Conservation (phyloP, 2,797 vertebrate species). For the Acipenser transmontanus region DNA sequence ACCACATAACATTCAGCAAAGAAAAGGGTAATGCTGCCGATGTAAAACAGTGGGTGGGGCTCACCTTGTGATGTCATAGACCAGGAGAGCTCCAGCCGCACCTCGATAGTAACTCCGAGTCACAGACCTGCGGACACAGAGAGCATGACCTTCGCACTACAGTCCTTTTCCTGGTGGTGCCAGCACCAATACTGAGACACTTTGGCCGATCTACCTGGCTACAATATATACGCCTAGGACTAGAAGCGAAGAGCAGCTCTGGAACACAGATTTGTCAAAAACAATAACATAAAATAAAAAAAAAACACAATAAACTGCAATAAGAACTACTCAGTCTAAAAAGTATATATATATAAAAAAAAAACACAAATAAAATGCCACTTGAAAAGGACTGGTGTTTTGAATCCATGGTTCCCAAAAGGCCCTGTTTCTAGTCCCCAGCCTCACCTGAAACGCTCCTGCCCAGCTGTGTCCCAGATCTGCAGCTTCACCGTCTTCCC, state of each 20-base stretch:
- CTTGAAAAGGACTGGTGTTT: too few relatives aligned
- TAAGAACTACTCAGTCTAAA: too few relatives aligned
- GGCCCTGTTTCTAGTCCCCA: too few relatives aligned
- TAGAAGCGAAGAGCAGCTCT: too few relatives aligned
- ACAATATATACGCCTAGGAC: too few relatives aligned
- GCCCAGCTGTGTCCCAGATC: conserved; percentile 90
- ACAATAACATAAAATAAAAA: too few relatives aligned
- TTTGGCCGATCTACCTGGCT: too few relatives aligned
- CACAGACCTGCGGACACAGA: conserved; percentile 66
- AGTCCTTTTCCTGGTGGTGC: neutral
- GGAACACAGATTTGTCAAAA: too few relatives aligned
- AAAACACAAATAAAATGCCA: too few relatives aligned
- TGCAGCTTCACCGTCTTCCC: conserved; percentile 89
- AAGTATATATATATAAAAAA: too few relatives aligned
- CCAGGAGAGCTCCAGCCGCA: conserved; percentile 82
- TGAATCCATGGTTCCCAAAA: too few relatives aligned
- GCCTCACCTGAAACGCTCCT: conserved; percentile 80
- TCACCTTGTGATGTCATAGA: conserved; percentile 91
- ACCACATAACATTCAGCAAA: neutral
- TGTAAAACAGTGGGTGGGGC: neutral
- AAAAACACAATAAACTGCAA: too few relatives aligned
- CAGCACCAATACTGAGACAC: neutral
- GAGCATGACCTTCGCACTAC: neutral
- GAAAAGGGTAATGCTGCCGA: neutral
- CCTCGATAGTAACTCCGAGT: conserved; percentile 90